Base-by-base conservation (phyloP, 2,113 vertebrate species). In the Microtus oregoni region DNA sequence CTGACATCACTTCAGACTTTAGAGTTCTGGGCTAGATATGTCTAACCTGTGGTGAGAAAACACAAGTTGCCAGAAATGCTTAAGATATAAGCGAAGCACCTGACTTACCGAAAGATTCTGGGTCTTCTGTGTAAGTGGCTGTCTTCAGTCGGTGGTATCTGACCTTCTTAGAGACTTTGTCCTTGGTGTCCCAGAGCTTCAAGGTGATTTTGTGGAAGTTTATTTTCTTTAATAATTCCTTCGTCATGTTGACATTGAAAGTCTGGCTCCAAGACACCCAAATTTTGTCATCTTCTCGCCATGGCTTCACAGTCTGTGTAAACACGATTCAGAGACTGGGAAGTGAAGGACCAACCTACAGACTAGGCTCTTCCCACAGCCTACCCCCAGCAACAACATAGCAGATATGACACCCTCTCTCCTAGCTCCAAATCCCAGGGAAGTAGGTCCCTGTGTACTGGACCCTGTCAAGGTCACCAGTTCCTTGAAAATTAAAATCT, bases 221-320 rank as follows among this genome's bases (percentile, higher is more conserved):
- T 3, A 99, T 95, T 98, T 98, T 98, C 92, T 99, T 97, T 86
- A 99, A 76, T 70, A 98, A 92, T 15, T 99, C 98, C 52, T 96
- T 99, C 24, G 98, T 98, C 94, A 99, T 93, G 0, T 38, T 50
- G 6, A 99, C 68, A 20, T 97, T 98, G 68, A 99, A 96, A 22
- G 73, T 96, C 22, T 99, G 98, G 73, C 90, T 97, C 99, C 99
- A 99, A 0, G 98, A 98, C 38, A 99, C 85, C 99, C 99, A 99
- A 32, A 98, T 90, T 97, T 98, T 98, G 92, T 98, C 98, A n/a
- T 97, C 98, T 77, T 99, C 99, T 19, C 93, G 67, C 99, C 99
- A 99, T 0, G 98, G 98, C 86, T 90, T 98, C 82, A 99, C 10
- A 41, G 98, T 95, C 99, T 99, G 65, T 85, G 55, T 67, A 75